These are phyloP conservation scores for Lypha dubia DNA, from an alignment of 2,888 invertebrate genomes.

Conservation along the genomic window DNA sequence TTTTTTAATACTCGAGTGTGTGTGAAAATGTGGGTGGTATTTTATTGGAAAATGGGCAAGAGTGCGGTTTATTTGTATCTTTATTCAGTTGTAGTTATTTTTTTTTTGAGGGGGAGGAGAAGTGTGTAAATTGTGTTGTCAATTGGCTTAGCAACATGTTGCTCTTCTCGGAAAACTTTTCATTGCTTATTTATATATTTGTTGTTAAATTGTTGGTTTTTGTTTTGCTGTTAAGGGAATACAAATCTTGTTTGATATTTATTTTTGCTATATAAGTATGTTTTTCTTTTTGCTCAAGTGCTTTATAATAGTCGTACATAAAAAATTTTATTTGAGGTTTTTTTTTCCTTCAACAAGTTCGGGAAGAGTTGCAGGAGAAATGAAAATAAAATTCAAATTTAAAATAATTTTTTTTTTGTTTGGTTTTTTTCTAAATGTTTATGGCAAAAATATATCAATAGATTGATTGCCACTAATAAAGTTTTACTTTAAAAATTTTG, in stretches of 20 bases:
- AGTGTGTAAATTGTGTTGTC: constrained; percentile 62
- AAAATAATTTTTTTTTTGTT: neutral
- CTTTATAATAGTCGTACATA: neutral
- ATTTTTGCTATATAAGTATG: constrained; percentile 20
- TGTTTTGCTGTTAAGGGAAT: constrained; percentile 41
- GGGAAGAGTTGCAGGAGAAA: neutral
- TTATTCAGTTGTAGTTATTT: neutral
- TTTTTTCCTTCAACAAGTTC: too few relatives aligned
- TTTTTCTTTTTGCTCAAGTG: neutral
- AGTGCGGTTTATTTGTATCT: constrained; percentile 11
- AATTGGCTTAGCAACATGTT: constrained; percentile 68
- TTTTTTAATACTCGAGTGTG: neutral
- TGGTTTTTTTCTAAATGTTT: neutral
- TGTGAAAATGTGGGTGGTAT: neutral
- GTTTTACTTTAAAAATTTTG: constrained; percentile 15
- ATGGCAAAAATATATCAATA: neutral
- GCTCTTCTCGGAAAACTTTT: constrained; percentile 49
- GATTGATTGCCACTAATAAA: constrained; percentile 36
- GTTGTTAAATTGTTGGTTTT: constrained; percentile 28
- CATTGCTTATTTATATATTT: neutral
- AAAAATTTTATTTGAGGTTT: constrained; percentile 21
- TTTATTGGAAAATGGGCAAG: neutral
- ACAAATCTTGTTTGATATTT: constrained; percentile 54
- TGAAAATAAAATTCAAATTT: constrained; percentile 20
- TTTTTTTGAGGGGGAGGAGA: neutral